Base-by-base conservation (phyloP, 2,113 vertebrate species). In the cattle (Bos taurus) region DNA sequence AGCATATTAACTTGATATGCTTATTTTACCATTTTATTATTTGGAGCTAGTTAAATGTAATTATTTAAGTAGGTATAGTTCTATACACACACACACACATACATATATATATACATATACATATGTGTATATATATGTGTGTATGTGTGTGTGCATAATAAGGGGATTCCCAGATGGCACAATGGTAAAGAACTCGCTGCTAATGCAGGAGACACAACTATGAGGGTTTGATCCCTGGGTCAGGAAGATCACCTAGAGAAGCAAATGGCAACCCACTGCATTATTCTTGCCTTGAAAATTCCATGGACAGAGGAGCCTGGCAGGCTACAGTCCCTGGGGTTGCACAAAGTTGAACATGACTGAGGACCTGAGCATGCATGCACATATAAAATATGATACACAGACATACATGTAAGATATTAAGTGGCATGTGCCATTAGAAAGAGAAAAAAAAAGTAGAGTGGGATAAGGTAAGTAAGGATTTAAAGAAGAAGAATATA, bases 41-140 rank as follows among this genome's bases (percentile, higher is more conserved):
- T 98, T 98, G 96, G 98, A 98, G 83, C 83, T 98, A 97, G 97
- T 98, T 95, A 97, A 95, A 97, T 1, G 2, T 95, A 98, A 98
- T 97, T 96, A 97, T 98, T 98, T 98, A 98, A 98, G 95, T 97
- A 91, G 54, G 28, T 95, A n/a, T 97, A 98, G 97, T 98, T n/a
- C 62, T 43, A 15, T 26, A 77, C 40, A 43, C 67, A 40, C 23
- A 40, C 23, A 15, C 0, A 40, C 2, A 12, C 6, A n/a, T 1
- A 6, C 25, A 9, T 4, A 36, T 36, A 71, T 97, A 40, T 10
- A 25, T 9, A 5, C 59, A 60, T 25, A 60, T 59, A 26, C 13
- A 16, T 54, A 54, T 54, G 5, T 52, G 12, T 50, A 50, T 50
- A 50, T 6, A 7, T 46, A 6, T 43, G 2, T 48, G 48, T 12